These are phyloP conservation scores for Hypocryptadius cinnamomeus DNA, from an alignment of 2,113 vertebrate species.

Conservation along the genomic window DNA sequence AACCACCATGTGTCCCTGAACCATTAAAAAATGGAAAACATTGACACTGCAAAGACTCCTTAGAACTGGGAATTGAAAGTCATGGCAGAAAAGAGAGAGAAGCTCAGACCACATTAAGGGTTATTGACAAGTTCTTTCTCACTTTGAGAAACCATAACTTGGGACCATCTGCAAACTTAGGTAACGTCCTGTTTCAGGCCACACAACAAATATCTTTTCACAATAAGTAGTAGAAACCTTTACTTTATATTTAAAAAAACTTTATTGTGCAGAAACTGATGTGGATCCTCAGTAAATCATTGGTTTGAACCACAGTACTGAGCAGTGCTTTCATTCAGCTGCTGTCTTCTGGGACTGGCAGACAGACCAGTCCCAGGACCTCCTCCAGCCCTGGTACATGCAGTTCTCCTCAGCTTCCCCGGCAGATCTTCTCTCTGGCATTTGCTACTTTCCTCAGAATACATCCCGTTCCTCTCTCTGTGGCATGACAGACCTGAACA, in stretches of 20 bases:
- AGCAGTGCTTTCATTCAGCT: not conserved
- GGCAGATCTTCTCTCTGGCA: not conserved
- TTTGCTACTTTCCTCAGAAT: not conserved
- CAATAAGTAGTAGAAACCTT: not conserved
- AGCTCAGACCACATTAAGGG: not conserved
- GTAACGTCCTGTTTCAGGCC: not conserved
- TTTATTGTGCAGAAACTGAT: not conserved
- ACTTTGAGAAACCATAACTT: not conserved
- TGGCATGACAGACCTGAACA: not conserved
- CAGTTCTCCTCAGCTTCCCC: not conserved
- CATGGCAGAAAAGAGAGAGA: not conserved
- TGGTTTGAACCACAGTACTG: not conserved
- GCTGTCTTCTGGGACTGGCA: not conserved
- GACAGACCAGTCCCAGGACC: not conserved
- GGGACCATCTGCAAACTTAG: not conserved
- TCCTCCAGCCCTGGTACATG: not conserved
- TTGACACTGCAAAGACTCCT: not conserved
- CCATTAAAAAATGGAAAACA: not conserved
- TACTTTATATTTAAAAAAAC: not conserved
- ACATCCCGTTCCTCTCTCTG: not conserved
- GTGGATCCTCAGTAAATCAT: not conserved
- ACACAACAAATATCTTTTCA: not conserved
- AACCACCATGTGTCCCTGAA: not conserved
- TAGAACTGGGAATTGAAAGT: not conserved
- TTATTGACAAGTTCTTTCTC: not conserved